Conservation (phyloP, 2,888 invertebrate species). For the Drosophila melanocephala region DNA sequence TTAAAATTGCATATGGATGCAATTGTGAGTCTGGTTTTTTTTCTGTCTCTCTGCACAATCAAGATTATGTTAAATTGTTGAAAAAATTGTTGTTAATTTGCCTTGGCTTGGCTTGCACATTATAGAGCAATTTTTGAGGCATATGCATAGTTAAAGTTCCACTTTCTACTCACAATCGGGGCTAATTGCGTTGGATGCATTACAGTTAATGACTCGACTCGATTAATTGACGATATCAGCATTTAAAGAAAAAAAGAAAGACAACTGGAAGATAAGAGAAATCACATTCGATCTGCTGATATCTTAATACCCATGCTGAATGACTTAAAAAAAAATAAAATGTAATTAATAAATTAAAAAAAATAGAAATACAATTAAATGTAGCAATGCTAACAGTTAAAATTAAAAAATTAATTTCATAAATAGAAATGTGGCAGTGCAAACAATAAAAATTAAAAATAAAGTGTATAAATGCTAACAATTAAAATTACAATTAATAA, state of each 20-base stretch:
- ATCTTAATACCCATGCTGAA: conserved; percentile 20
- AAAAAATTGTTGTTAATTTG: conserved; percentile 80
- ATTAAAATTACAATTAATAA: not conserved
- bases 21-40: conserved; percentile 8
- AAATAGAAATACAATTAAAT: conserved; percentile 5
- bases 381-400: not conserved
- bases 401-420: no score
- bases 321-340: not conserved
- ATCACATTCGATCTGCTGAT: conserved; percentile 3
- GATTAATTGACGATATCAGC: conserved; percentile 33
- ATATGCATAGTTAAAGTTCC: conserved; percentile 70
- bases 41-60: conserved; percentile 57
- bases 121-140: conserved; percentile 74
- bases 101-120: conserved; percentile 69
- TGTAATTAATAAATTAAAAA: not conserved
- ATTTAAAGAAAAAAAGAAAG: not conserved
- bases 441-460: no score
- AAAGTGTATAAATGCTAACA: no score
- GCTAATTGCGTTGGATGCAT: conserved; percentile 72
- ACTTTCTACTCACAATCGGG: conserved; percentile 68
- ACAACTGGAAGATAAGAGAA: not conserved
- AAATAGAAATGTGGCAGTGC: not conserved
- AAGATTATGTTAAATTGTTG: conserved; percentile 79
- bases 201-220: conserved; percentile 49
- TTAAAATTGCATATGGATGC: conserved; percentile 39